Percentiles rank a stretch among this genome's conserved stretches.
These are phyloP conservation scores for Eciton burchellii DNA, from an alignment of 1,140 invertebrate genomes.

Conservation along the genomic window DNA sequence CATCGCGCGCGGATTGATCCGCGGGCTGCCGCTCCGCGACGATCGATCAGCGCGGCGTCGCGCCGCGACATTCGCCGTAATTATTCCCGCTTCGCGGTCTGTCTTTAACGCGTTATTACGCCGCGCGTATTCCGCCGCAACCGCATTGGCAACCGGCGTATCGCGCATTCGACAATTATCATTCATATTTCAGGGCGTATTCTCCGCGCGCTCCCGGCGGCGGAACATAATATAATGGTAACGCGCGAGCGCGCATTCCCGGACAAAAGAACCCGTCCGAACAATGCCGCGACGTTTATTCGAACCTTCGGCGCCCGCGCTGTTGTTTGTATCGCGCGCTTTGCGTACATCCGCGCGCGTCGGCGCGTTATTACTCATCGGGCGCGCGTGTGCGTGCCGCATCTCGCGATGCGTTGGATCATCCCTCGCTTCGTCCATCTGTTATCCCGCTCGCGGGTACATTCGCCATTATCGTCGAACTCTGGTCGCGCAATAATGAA, in stretches of 20 bases:
- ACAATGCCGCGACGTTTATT: slow-evolving; percentile 52
- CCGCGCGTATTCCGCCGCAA: background rate
- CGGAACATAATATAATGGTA: slow-evolving; percentile 1
- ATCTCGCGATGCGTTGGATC: background rate
- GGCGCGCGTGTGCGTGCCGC: too few species aligned
- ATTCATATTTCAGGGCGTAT: slow-evolving; percentile 35
- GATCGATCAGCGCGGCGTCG: background rate
- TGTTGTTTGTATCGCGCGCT: background rate
- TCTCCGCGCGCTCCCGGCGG: background rate
- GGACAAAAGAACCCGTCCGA: slow-evolving; percentile 45
- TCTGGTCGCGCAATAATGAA: slow-evolving; percentile 64
- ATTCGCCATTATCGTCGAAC: slow-evolving; percentile 20
- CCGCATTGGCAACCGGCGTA: slow-evolving; percentile 5
- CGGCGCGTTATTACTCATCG: slow-evolving; percentile 28
- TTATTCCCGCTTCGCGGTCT: slow-evolving; percentile 19
- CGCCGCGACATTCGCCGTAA: background rate
- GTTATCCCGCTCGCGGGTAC: background rate
- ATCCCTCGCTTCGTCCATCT: slow-evolving; percentile 1
- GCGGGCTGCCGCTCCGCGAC: background rate
- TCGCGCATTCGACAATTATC: slow-evolving; percentile 46
- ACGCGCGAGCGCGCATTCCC: background rate
- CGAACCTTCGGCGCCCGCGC: slow-evolving; percentile 6
- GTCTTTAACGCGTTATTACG: slow-evolving; percentile 35
- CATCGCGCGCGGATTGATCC: slow-evolving; percentile 29
- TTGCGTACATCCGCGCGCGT: too few species aligned